Conservation (phyloP, 2,113 vertebrate species). For the Mohoua ochrocephala region DNA sequence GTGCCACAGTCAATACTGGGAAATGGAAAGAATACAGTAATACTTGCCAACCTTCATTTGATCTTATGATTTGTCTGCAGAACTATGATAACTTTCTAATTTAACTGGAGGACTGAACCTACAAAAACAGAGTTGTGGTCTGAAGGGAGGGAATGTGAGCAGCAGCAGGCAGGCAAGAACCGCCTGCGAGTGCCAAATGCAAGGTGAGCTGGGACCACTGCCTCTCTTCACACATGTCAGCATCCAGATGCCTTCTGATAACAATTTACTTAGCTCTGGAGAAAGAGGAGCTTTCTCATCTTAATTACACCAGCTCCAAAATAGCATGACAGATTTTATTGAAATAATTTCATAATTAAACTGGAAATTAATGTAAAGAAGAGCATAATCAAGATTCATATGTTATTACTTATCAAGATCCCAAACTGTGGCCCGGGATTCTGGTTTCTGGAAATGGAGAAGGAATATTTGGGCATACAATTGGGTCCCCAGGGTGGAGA, state of each 20-base stretch:
- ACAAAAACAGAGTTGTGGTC: neutral
- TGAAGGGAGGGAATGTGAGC: neutral
- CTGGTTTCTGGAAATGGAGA: neutral
- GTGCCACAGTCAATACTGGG: neutral
- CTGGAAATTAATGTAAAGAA: neutral
- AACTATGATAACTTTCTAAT: neutral
- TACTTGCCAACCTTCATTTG: neutral
- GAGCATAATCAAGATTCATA: neutral
- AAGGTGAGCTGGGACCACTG: slow-evolving; percentile 5
- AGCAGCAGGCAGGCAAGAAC: neutral
- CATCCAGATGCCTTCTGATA: slow-evolving; percentile 6
- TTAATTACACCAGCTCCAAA: neutral
- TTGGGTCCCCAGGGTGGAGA: neutral
- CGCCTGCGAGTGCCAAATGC: neutral
- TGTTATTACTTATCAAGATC: neutral
- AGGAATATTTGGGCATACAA: neutral
- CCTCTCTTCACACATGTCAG: slow-evolving; percentile 16
- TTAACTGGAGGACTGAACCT: neutral
- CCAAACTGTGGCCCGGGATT: neutral
- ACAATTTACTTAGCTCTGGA: slow-evolving; percentile 9
- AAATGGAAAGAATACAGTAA: neutral
- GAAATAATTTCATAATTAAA: neutral
- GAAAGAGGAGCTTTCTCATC: neutral
- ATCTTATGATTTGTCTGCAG: neutral
- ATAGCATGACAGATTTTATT: neutral